phyloP scores from a whole-genome alignment of 2,888 invertebrate species.

The Euzophera pinguis region DNA sequence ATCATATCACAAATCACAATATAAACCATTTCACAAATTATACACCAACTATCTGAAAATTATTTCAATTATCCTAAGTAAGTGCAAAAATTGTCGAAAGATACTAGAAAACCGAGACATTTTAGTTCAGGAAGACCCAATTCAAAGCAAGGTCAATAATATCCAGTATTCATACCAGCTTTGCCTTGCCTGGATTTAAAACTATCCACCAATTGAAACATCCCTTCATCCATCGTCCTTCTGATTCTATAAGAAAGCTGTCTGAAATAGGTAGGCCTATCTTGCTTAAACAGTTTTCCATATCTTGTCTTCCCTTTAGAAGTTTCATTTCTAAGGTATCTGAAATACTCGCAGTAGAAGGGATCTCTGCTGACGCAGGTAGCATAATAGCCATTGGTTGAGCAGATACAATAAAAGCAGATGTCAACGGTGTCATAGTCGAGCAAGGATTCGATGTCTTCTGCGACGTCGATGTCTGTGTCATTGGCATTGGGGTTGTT shows the following conservation, averaged over 20 bases:
- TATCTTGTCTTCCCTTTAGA: constrained; percentile 29
- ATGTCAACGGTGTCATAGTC: constrained; percentile 37
- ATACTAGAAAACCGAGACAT: not conserved
- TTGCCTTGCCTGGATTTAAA: constrained; percentile 37
- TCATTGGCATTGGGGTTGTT: constrained; percentile 48
- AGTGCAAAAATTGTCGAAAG: not conserved
- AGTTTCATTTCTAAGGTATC: constrained; percentile 28
- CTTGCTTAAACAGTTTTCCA: constrained; percentile 40
- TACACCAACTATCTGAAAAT: not conserved
- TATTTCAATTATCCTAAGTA: not conserved
- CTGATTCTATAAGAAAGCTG: constrained; percentile 54
- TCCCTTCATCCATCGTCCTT: constrained; percentile 59
- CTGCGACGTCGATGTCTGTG: constrained; percentile 43
- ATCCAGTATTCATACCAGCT: constrained; percentile 21
- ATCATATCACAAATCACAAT: constrained; percentile 4
- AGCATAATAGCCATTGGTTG: constrained; percentile 31
- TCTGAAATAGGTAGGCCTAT: constrained; percentile 55
- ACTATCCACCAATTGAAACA: constrained; percentile 47
- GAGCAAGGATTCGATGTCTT: constrained; percentile 42
- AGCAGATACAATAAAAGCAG: constrained; percentile 61
- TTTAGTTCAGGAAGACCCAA: not conserved
- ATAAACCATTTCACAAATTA: not conserved
- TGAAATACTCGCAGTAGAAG: constrained; percentile 55
- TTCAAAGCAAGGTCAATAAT: constrained; percentile 8
- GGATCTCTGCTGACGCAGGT: constrained; percentile 45